Evolutionary conservation across 2,797 vertebrate species (phyloP), one percentile per base, ranked within the genome.

Genomic region (Esox lucius): DNA sequence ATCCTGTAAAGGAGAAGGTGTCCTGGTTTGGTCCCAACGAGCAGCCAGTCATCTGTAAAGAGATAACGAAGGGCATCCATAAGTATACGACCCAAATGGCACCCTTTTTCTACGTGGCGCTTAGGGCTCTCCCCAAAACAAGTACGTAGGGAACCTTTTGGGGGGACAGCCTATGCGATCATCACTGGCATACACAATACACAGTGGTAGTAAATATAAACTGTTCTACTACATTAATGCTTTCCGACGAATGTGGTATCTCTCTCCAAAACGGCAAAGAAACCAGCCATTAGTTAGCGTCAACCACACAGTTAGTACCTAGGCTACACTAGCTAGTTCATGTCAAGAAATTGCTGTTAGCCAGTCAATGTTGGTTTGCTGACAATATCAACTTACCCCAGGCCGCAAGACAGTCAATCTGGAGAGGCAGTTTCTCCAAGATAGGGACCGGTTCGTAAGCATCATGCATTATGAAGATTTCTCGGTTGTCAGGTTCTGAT

Each of bases 21-120:
- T 1, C 98, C 98, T 73, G 97, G 98, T 88, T 99, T 99, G 46
- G 98, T 99, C 70, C 98, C 98, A 77, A 99, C 97, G 31, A 99
- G 95, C 71, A 99, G 96, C 95, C 97, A 97, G 85, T 99, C 97
- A 86, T 99, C 98, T 99, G 90, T 35, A 87, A 85, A 86, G 67
- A 77, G 6, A 91, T 8, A 78, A 67, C 35, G 28, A 39, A 39
- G 3, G 3, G 39, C 7, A 46, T 46, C 2, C 1, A 42, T 46
- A 46, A 46, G 42, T 46, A 1, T 46, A 42, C 42, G 11, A 12
- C 6, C 42, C 42, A 46, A 46, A 46, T 12, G 9, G 11, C 11
- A 39, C 3, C 8, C 35, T 39, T 39, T n/a, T n/a, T n/a, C n/a
- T n/a, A n/a, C n/a, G n/a, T n/a, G n/a, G n/a, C n/a, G n/a, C n/a